Evolutionary conservation across 2,113 vertebrate species (phyloP).

Genomic region (Pogonocichla stellata): DNA sequence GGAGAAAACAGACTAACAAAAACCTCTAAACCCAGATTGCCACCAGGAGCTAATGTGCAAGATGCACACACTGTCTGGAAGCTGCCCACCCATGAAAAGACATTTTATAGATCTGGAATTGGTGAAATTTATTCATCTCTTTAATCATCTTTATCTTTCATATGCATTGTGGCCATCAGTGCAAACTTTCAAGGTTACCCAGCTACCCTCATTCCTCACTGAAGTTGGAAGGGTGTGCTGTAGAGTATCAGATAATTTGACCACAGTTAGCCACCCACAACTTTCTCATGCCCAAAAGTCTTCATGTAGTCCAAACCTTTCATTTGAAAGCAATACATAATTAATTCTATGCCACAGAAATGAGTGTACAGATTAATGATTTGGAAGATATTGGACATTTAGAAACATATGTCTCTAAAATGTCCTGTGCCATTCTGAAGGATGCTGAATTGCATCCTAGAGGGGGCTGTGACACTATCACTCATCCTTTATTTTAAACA

Average conservation of each 20-base stretch:
- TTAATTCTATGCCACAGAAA: neutral
- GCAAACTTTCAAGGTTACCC: neutral
- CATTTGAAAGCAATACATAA: neutral
- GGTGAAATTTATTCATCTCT: neutral
- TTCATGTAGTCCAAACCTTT: neutral
- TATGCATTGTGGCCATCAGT: neutral
- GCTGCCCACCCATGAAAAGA: neutral
- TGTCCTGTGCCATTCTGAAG: neutral
- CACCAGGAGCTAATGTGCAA: neutral
- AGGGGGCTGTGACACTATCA: neutral
- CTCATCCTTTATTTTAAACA: conserved; percentile 32
- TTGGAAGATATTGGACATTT: neutral
- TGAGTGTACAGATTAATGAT: neutral
- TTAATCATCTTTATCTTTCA: neutral
- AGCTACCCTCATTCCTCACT: neutral
- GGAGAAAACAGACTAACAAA: neutral
- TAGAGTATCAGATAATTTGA: neutral
- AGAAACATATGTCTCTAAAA: neutral
- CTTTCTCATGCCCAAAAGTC: neutral
- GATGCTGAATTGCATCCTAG: neutral
- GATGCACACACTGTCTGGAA: neutral
- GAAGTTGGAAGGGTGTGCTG: neutral
- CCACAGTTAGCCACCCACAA: neutral
- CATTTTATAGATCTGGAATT: neutral
- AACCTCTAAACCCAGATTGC: neutral